Percentiles rank a stretch among this genome's conserved stretches.
These are phyloP conservation scores for Tineola bisselliella DNA, from an alignment of 2,888 invertebrate species.

Conservation along the genomic window DNA sequence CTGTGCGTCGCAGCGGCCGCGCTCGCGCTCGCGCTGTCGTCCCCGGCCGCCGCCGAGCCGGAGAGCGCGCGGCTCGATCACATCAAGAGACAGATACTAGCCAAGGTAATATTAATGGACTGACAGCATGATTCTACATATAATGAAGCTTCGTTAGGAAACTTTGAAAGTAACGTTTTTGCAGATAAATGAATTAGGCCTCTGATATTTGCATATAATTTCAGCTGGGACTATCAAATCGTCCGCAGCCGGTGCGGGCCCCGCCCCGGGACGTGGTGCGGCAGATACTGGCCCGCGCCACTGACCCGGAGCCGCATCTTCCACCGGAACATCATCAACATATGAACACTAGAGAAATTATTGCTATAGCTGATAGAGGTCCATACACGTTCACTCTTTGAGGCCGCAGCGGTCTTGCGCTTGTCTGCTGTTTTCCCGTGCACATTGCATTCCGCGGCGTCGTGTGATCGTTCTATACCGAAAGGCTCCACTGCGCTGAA, in stretches of 20 bases:
- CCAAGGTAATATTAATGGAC: too few relatives aligned
- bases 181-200: too few relatives aligned
- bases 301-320: slow-evolving; percentile 44
- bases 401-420: too few relatives aligned
- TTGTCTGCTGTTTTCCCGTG: too few relatives aligned
- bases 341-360: slow-evolving; percentile 52
- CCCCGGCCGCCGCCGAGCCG: slow-evolving; percentile 48
- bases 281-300: slow-evolving; percentile 54
- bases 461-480: too few relatives aligned
- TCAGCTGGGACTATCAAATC: slow-evolving; percentile 53
- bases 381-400: background rate
- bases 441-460: too few relatives aligned
- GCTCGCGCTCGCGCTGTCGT: slow-evolving; percentile 44
- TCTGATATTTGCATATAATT: background rate
- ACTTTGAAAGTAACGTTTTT: too few relatives aligned
- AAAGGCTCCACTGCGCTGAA: too few relatives aligned
- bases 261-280: slow-evolving; percentile 61
- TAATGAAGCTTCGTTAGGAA: too few relatives aligned
- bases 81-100: slow-evolving; percentile 47
- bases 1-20: slow-evolving; percentile 50
- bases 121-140: too few relatives aligned
- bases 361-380: slow-evolving; percentile 63
- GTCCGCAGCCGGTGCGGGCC: slow-evolving; percentile 56
- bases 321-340: slow-evolving; percentile 33
- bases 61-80: slow-evolving; percentile 31